Evolutionary conservation across 2,113 vertebrate species (phyloP).

Genomic region (Seriola dumerili): DNA sequence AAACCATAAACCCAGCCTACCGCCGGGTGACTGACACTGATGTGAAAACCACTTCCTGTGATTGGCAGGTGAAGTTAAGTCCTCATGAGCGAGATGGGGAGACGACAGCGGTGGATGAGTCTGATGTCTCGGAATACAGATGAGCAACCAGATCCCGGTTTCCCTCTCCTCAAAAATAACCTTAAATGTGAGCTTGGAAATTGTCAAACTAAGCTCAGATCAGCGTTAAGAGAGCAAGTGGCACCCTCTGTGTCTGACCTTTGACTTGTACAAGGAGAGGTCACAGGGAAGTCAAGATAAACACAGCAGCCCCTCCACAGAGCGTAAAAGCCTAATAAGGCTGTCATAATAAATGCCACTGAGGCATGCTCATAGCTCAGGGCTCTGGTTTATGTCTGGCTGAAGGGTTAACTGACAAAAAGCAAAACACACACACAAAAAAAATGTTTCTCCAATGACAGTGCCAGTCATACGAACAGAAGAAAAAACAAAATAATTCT

Average conservation of each 20-base stretch:
- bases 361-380: conserved; percentile 3
- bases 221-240: not conserved
- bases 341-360: conserved; percentile 54
- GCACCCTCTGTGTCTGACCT: conserved; percentile 2
- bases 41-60: conserved; percentile 69
- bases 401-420: conserved; percentile 27
- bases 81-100: not conserved
- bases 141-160: not conserved
- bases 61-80: conserved; percentile 66
- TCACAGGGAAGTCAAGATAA: conserved; percentile 29
- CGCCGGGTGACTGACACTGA: conserved; percentile 65
- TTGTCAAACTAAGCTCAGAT: not conserved
- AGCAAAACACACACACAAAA: not conserved
- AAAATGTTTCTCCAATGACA: not conserved
- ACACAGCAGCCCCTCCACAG: conserved; percentile 12
- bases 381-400: conserved; percentile 10
- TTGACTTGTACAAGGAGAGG: conserved; percentile 20
- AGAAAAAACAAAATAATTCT: not conserved
- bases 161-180: not conserved
- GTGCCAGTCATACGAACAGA: not conserved
- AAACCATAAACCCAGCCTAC: conserved; percentile 56
- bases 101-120: not conserved
- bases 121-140: conserved; percentile 15
- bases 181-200: not conserved
- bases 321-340: conserved; percentile 30